phyloP scores from a whole-genome alignment of 2,888 invertebrate genomes.

The Entomobrya proxima region DNA sequence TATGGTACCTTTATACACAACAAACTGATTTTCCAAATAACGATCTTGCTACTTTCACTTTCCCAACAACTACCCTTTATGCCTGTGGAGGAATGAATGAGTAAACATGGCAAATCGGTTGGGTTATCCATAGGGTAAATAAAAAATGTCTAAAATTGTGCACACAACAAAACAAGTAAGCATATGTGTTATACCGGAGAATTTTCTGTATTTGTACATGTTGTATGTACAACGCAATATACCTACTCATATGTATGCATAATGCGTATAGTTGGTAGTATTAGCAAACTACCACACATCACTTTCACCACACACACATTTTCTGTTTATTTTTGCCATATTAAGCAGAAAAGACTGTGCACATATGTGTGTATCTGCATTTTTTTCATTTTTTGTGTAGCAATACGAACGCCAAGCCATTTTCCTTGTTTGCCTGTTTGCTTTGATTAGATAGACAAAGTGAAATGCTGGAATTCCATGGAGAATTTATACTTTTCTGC shows the following conservation, averaged over 20 bases:
- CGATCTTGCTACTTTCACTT: neutral
- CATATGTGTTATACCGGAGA: neutral
- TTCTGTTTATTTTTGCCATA: slow-evolving; percentile 25
- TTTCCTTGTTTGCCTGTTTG: slow-evolving; percentile 57
- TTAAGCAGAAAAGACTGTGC: slow-evolving; percentile 3
- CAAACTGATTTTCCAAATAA: neutral
- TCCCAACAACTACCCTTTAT: neutral
- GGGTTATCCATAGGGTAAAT: slow-evolving; percentile 44
- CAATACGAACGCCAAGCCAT: neutral
- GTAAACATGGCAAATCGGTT: slow-evolving; percentile 53
- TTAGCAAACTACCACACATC: neutral
- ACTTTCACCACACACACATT: neutral
- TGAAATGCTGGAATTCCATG: slow-evolving; percentile 60
- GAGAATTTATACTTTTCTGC: slow-evolving; percentile 31
- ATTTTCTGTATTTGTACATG: no score
- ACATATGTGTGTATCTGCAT: neutral
- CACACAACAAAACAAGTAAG: neutral
- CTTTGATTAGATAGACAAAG: slow-evolving; percentile 62
- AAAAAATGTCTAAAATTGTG: neutral
- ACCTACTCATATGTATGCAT: neutral
- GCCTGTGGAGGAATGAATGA: neutral
- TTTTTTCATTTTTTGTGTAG: neutral
- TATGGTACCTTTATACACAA: neutral
- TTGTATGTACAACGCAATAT: neutral
- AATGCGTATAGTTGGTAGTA: no score